These are phyloP conservation scores for Plebejus melissa DNA, from an alignment of 2,888 invertebrate species.

Conservation along the genomic window DNA sequence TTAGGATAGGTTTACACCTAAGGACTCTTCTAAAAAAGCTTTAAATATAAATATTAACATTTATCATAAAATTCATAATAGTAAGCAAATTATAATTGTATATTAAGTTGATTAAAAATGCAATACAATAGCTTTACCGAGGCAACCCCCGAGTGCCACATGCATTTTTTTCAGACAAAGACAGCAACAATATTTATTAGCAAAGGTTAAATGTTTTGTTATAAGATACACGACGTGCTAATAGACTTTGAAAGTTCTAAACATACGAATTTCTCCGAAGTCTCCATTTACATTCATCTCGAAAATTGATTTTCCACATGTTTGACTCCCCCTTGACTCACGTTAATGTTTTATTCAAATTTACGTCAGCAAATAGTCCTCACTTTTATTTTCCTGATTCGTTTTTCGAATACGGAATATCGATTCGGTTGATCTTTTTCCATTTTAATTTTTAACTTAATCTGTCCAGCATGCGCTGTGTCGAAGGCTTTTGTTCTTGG, in stretches of 20 bases:
- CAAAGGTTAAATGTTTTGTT: neutral
- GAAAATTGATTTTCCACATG: constrained; percentile 22
- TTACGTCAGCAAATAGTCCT: constrained; percentile 18
- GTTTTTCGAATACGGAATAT: constrained; percentile 15
- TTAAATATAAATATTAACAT: too few relatives aligned
- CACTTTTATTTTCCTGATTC: constrained; percentile 12
- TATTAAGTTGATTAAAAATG: too few relatives aligned
- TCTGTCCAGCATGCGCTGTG: neutral
- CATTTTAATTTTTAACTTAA: constrained; percentile 11
- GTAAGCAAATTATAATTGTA: too few relatives aligned
- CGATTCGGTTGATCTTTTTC: constrained; percentile 11
- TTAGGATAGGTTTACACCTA: too few relatives aligned
- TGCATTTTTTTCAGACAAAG: too few relatives aligned
- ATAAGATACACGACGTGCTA: neutral
- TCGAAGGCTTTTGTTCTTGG: neutral
- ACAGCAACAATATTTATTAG: neutral
- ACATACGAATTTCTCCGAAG: constrained; percentile 4
- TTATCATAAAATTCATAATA: too few relatives aligned
- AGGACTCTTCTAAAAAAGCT: too few relatives aligned
- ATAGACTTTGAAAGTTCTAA: neutral
- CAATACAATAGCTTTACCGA: too few relatives aligned
- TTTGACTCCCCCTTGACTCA: constrained; percentile 23
- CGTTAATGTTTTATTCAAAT: constrained; percentile 24
- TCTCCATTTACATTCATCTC: constrained; percentile 20
- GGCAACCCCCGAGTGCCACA: too few relatives aligned